These are phyloP conservation scores for Limnephilus marmoratus DNA, from an alignment of 2,888 invertebrate genomes.

Conservation along the genomic window DNA sequence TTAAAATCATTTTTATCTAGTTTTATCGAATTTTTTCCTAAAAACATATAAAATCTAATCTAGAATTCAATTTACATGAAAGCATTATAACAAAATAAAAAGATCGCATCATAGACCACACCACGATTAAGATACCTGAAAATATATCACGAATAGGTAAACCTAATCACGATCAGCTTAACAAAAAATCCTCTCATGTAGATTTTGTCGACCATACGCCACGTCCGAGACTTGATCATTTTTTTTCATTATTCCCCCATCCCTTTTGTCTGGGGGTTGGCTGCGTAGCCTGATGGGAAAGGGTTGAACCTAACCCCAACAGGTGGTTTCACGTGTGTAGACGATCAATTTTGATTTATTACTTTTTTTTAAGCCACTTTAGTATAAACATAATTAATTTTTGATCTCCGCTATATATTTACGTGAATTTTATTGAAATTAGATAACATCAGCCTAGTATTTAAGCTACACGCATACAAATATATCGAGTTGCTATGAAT, in stretches of 20 bases:
- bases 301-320: conserved; percentile 28
- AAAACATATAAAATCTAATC: too few relatives aligned
- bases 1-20: too few relatives aligned
- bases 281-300: not conserved
- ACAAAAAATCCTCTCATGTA: not conserved
- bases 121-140: not conserved
- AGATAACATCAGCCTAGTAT: not conserved
- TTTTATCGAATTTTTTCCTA: too few relatives aligned
- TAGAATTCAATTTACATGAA: not conserved
- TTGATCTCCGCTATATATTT: not conserved
- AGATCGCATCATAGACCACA: not conserved
- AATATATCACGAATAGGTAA: not conserved
- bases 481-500: not conserved
- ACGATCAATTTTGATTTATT: conserved; percentile 46
- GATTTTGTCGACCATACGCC: not conserved
- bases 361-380: conserved; percentile 18
- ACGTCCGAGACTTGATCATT: not conserved
- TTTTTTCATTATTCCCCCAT: not conserved
- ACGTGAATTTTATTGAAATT: not conserved
- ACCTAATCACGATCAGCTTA: not conserved
- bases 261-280: not conserved
- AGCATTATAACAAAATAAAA: not conserved
- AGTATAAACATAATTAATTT: conserved; percentile 31
- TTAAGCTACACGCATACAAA: not conserved
- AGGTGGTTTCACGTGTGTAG: conserved; percentile 34